Conservation (phyloP, 2,113 vertebrate species). For the Myocastor coypus region DNA sequence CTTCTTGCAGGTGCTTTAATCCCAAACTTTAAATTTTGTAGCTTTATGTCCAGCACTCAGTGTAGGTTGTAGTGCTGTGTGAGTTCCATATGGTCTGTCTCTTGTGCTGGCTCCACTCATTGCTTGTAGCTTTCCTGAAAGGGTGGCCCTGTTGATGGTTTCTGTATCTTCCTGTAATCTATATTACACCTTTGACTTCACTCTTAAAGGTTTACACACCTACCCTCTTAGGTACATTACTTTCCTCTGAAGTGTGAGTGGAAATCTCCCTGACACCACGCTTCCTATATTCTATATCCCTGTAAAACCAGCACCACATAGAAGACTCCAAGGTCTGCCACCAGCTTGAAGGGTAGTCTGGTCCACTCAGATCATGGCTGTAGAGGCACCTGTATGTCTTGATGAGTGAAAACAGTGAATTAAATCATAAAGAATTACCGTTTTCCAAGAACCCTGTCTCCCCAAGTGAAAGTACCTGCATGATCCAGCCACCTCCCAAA, state of each 20-base stretch:
- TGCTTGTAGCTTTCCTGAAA: neutral
- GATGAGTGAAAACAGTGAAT: neutral
- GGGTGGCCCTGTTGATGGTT: neutral
- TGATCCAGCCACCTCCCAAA: neutral
- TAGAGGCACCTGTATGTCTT: neutral
- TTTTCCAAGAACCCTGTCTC: neutral
- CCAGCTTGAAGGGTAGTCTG: neutral
- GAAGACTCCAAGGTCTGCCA: neutral
- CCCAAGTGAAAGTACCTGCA: neutral
- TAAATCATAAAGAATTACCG: neutral
- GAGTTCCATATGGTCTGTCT: neutral
- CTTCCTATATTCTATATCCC: neutral
- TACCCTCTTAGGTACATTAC: neutral
- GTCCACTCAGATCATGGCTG: neutral
- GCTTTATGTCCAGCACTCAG: neutral
- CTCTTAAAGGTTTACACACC: neutral
- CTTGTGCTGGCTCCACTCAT: neutral
- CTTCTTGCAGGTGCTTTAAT: too few relatives aligned
- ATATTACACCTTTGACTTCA: neutral
- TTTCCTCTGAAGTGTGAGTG: neutral
- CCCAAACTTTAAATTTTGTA: neutral
- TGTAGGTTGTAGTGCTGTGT: neutral
- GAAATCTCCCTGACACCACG: neutral
- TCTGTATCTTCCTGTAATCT: neutral
- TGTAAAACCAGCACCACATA: neutral